These are phyloP conservation scores for Cephus sareptanus DNA, from an alignment of 2,888 invertebrate genomes.

Conservation along the genomic window DNA sequence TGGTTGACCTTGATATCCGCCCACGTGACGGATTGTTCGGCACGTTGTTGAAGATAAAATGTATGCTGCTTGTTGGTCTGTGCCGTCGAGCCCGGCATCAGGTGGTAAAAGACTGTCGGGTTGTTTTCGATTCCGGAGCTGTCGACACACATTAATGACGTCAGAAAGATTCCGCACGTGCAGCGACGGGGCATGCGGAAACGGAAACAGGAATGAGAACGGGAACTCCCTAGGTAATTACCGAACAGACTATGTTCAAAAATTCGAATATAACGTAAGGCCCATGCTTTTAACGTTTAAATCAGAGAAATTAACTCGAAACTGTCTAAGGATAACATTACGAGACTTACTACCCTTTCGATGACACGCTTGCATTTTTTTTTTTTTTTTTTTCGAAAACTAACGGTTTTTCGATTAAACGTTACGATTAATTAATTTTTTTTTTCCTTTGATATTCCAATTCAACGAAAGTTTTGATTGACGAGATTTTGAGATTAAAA, in stretches of 20 bases:
- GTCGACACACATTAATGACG: constrained; percentile 57
- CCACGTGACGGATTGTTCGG: constrained; percentile 93
- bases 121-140: constrained; percentile 97
- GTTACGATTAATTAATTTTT: too few species aligned
- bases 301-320: too few species aligned
- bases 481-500: too few species aligned
- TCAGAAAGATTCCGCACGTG: constrained; percentile 27
- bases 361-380: too few species aligned
- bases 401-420: too few species aligned
- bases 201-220: constrained; percentile 62
- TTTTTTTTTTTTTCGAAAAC: too few species aligned
- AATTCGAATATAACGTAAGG: neutral
- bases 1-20: constrained; percentile 97
- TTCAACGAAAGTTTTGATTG: too few species aligned
- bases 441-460: too few species aligned
- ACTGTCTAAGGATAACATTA: too few species aligned
- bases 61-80: constrained; percentile 97
- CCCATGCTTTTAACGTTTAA: neutral
- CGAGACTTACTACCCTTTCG: too few species aligned
- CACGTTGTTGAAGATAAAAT: constrained; percentile 94
- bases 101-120: constrained; percentile 93
- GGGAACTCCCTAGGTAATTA: constrained; percentile 42
- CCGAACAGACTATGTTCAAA: neutral
- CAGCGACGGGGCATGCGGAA: constrained; percentile 49
- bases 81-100: constrained; percentile 95